A percentile compares a stretch with the other conserved stretches of the same genome.
phyloP scores from a whole-genome alignment of 1,140 invertebrate genomes.

The Lasioglossum baleicum region DNA sequence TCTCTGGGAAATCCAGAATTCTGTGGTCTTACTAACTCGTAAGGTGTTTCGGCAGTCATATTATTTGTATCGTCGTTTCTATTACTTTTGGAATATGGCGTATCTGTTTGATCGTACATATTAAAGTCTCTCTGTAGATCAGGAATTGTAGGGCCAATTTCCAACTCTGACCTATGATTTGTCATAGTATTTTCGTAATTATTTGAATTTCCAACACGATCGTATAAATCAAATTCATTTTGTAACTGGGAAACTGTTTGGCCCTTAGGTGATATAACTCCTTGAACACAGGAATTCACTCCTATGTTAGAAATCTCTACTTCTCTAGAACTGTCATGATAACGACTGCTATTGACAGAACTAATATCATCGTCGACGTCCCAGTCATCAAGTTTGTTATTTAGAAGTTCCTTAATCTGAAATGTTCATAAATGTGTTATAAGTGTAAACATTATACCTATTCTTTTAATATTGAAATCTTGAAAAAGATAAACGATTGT shows the following conservation, averaged over 20 bases:
- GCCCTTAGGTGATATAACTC: slow-evolving; percentile 27
- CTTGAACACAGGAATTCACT: slow-evolving; percentile 49
- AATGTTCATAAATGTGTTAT: slow-evolving; percentile 12
- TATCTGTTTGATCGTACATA: slow-evolving; percentile 49
- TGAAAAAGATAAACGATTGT: not conserved
- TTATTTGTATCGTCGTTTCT: slow-evolving; percentile 44
- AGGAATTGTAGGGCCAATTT: slow-evolving; percentile 50
- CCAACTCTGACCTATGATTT: slow-evolving; percentile 48
- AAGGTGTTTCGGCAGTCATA: slow-evolving; percentile 58
- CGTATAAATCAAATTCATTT: slow-evolving; percentile 62
- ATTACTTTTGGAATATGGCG: slow-evolving; percentile 60
- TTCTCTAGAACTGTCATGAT: slow-evolving; percentile 61
- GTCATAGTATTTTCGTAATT: slow-evolving; percentile 51
- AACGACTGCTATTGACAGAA: slow-evolving; percentile 73
- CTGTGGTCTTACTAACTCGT: slow-evolving; percentile 63
- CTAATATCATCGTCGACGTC: slow-evolving; percentile 72
- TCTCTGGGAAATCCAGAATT: slow-evolving; percentile 57
- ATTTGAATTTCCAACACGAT: slow-evolving; percentile 46
- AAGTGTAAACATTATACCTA: not conserved
- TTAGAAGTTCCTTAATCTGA: slow-evolving; percentile 70
- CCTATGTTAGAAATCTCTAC: slow-evolving; percentile 55
- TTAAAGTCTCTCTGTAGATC: slow-evolving; percentile 61
- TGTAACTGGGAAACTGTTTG: slow-evolving; percentile 57
- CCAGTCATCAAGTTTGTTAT: slow-evolving; percentile 72
- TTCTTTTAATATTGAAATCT: not conserved